Evolutionary conservation across 2,888 invertebrate species (phyloP), one percentile per base, ranked within the genome.

Genomic region (Leucoptera coffeella): DNA sequence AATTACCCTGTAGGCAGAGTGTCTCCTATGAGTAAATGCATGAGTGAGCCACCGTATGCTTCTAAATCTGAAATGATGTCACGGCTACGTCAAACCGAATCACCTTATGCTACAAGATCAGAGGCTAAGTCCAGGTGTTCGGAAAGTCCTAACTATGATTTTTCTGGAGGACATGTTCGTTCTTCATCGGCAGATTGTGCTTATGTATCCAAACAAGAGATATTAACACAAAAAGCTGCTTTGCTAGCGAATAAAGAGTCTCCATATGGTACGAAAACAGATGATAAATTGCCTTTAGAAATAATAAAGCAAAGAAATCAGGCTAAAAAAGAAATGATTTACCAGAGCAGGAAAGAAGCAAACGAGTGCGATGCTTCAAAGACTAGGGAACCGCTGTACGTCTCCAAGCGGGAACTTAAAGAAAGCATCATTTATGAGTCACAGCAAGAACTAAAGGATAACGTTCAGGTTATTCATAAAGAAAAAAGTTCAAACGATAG

Each of bases 351-450:
- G 35, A 60, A 65, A 35, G 72, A 73, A 39, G 60, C 58, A 2
- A 67, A 62, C 35, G 69, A 69, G 39, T 54, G 62, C 34, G 69
- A 67, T 37, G 40, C 64, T 2, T 42, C 45, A 25, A 69, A 69
- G 47, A 55, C 55, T 11, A 52, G 71, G 36, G 71, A 71, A 35
- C 72, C 72, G 3, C 42, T 72, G 26, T 73, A 73, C 35, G 71
- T 72, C 3, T 71, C 72, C 0, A 73, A 72, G 42, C 48, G 72
- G 40, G 71, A 71, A 37, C 42, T 72, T 22, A 73, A 72, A 44
- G 72, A 69, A 2, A 58, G 59, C 36, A 49, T 71, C n/a, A 73
- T 73, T 35, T 72, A 72, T 37, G 72, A 72, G 43, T 71, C 71
- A 1, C 64, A 65, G 1, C 65, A 65, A 33, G 72, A 73, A 49